Conservation (phyloP, 2,113 vertebrate genomes). For the Malaclemys terrapin region DNA sequence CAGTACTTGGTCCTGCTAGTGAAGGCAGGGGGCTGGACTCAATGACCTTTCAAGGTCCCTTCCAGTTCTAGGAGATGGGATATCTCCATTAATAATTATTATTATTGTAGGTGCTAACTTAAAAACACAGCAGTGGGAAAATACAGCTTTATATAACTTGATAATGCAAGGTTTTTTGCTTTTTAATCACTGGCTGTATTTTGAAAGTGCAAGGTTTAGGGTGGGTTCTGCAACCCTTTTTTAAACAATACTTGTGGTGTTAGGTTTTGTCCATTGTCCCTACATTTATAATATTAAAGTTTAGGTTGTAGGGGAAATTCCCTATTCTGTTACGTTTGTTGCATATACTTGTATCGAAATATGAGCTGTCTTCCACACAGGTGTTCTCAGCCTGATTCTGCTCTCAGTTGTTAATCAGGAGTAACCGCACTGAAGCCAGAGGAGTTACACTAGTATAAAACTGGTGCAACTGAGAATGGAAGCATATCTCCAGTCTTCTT, state of each 20-base stretch:
- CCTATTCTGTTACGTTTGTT: background rate
- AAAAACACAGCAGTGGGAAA: background rate
- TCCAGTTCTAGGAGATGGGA: too few relatives aligned
- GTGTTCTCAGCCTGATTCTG: background rate
- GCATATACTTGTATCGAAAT: background rate
- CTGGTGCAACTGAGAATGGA: background rate
- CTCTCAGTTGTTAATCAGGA: background rate
- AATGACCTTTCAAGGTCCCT: too few relatives aligned
- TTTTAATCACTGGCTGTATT: background rate
- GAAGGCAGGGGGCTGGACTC: too few relatives aligned
- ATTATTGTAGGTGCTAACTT: background rate
- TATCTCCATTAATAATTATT: too few relatives aligned
- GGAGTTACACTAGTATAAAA: background rate
- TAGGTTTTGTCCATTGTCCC: background rate
- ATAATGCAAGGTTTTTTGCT: background rate
- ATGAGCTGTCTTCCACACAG: background rate
- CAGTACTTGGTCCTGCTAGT: too few relatives aligned
- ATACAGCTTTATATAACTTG: background rate
- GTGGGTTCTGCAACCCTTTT: background rate
- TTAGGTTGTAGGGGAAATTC: background rate
- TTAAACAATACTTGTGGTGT: background rate
- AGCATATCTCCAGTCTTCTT: background rate
- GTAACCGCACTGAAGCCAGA: accelerated
- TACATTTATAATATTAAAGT: background rate
- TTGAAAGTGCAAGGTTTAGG: background rate